Percentiles rank a stretch among this genome's conserved stretches.
These are phyloP conservation scores for Eubasilissa splendida DNA, from an alignment of 2,888 invertebrate species.

Conservation along the genomic window DNA sequence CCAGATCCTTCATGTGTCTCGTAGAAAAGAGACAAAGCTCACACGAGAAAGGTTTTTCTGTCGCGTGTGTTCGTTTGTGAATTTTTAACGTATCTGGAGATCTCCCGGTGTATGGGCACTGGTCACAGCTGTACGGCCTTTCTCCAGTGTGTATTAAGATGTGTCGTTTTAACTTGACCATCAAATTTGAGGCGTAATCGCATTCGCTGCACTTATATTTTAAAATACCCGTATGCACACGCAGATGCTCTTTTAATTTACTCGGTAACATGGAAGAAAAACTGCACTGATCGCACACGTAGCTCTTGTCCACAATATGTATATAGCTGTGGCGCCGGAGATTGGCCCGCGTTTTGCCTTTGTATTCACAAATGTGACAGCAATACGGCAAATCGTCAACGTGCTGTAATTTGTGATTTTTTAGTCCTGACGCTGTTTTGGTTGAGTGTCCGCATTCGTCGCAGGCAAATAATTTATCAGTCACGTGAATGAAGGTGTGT, in stretches of 20 bases:
- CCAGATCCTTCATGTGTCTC: slow-evolving; percentile 16
- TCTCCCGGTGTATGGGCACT: slow-evolving; percentile 18
- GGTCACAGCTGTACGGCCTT: slow-evolving; percentile 17
- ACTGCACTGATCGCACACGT: slow-evolving; percentile 23
- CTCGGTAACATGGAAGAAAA: slow-evolving; percentile 22
- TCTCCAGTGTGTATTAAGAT: slow-evolving; percentile 34
- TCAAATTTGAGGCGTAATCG: slow-evolving; percentile 11
- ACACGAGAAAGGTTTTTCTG: slow-evolving; percentile 19
- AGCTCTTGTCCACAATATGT: slow-evolving; percentile 26
- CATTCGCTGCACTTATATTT: slow-evolving; percentile 38
- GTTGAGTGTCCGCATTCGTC: slow-evolving; percentile 19
- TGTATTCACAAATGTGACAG: slow-evolving; percentile 15
- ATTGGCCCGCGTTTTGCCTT: slow-evolving; percentile 8
- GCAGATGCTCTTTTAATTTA: slow-evolving; percentile 12
- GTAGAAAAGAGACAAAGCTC: slow-evolving; percentile 13
- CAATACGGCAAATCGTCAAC: neutral
- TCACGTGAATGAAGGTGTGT: slow-evolving; percentile 25
- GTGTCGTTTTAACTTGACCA: slow-evolving; percentile 24
- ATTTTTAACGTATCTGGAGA: slow-evolving; percentile 21
- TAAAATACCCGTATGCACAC: neutral
- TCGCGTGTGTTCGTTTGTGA: slow-evolving; percentile 26
- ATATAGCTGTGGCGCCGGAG: slow-evolving; percentile 22
- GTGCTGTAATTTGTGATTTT: slow-evolving; percentile 31
- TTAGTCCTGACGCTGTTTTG: slow-evolving; percentile 18
- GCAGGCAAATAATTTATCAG: slow-evolving; percentile 19